Percentiles rank a stretch among this genome's conserved stretches.
Conservation (phyloP, 2,113 vertebrate species). For the Chaetops frenatus region DNA sequence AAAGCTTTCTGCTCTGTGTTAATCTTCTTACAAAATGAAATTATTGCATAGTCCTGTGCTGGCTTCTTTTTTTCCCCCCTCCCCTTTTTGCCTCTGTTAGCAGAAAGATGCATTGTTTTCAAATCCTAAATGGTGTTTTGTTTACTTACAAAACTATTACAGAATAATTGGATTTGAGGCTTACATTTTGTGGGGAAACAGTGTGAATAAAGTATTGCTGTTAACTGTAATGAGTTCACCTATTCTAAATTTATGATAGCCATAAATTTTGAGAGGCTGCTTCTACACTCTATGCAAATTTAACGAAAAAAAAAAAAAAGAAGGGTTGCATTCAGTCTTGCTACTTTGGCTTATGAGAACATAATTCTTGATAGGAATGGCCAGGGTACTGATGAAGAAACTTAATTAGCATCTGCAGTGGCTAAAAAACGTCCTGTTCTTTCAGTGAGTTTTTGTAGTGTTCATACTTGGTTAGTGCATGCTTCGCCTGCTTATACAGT, state of each 20-base stretch:
- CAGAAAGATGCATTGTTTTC: constrained; percentile 46
- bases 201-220: neutral
- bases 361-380: neutral
- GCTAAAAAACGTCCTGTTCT: neutral
- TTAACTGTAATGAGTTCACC: neutral
- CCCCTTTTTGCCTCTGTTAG: neutral
- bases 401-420: neutral
- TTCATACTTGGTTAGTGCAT: neutral
- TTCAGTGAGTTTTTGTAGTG: neutral
- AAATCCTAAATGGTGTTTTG: constrained; percentile 5
- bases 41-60: neutral
- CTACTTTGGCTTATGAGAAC: neutral
- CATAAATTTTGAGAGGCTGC: neutral
- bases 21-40: constrained; percentile 33
- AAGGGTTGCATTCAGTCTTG: neutral
- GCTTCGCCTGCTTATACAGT: fast-evolving
- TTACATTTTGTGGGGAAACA: neutral
- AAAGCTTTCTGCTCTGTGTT: neutral
- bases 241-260: neutral
- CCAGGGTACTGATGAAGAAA: neutral
- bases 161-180: neutral
- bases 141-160: neutral
- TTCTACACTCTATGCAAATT: neutral
- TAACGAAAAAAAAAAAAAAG: neutral
- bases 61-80: neutral